These are phyloP conservation scores for Helarctos malayanus DNA, from an alignment of 2,797 vertebrate genomes.

Conservation along the genomic window DNA sequence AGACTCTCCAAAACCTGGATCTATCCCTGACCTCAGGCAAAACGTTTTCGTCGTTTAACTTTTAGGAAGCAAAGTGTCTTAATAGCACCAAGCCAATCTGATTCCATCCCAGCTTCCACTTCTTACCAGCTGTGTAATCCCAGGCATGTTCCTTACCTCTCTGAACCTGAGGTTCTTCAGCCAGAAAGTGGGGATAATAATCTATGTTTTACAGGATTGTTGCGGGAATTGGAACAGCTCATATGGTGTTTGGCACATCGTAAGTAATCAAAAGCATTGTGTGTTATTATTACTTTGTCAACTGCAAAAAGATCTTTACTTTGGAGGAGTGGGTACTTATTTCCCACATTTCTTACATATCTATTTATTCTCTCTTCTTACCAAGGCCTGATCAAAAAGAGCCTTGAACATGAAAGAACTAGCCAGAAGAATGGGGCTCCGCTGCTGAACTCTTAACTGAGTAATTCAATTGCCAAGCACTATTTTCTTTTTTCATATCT, in stretches of 20 bases:
- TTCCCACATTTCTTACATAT: neutral
- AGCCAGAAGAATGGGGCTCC: neutral
- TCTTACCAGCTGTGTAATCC: neutral
- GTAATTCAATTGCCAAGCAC: neutral
- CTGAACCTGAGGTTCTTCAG: neutral
- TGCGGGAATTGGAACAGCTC: constrained; percentile 1
- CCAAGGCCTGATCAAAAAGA: neutral
- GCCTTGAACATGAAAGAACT: neutral
- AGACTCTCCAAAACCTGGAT: neutral
- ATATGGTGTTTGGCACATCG: neutral
- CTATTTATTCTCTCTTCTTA: neutral
- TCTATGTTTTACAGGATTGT: neutral
- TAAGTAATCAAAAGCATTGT: neutral
- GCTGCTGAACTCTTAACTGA: neutral
- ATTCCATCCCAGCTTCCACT: neutral
- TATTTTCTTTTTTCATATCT: neutral
- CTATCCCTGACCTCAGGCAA: neutral
- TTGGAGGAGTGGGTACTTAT: neutral
- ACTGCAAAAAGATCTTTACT: neutral
- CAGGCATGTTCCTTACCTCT: neutral
- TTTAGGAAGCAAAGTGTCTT: neutral
- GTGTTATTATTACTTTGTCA: neutral
- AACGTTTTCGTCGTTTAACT: neutral
- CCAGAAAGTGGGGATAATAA: neutral
- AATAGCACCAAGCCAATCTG: neutral